These are phyloP conservation scores for Ficedula albicollis DNA, from an alignment of 2,797 vertebrate species.

Conservation along the genomic window DNA sequence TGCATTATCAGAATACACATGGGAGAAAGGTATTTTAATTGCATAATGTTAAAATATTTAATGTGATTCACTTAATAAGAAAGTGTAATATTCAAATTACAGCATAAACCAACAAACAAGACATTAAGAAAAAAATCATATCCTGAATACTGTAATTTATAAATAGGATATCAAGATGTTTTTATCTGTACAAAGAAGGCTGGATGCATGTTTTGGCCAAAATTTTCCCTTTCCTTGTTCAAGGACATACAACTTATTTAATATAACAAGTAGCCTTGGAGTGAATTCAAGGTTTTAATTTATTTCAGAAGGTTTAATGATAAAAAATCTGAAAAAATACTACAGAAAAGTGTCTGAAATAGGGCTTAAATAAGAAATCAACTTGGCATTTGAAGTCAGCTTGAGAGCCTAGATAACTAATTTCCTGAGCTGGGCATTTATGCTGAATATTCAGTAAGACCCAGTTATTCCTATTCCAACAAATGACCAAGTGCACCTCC, in stretches of 20 bases:
- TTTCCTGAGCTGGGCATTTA: not conserved
- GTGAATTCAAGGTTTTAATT: slow-evolving; percentile 23
- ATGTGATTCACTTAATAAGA: not conserved
- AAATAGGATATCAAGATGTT: not conserved
- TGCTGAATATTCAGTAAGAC: not conserved
- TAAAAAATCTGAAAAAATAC: not conserved
- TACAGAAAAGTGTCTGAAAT: not conserved
- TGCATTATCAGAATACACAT: not conserved
- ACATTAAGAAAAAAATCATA: not conserved
- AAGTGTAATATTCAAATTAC: not conserved
- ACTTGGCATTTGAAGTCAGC: not conserved
- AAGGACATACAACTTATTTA: not conserved
- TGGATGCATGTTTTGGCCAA: not conserved
- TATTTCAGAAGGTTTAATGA: not conserved
- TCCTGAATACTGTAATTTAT: not conserved
- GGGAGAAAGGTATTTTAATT: not conserved
- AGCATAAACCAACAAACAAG: not conserved
- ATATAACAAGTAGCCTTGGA: not conserved
- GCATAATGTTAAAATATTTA: not conserved
- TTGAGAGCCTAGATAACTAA: not conserved
- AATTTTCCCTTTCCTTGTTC: not conserved
- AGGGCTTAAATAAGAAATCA: not conserved
- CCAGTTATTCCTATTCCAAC: not conserved
- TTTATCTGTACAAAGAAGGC: not conserved
- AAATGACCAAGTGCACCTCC: not conserved